Evolutionary conservation across 2,888 invertebrate species (phyloP).

Genomic region (Harpalus rubripes): DNA sequence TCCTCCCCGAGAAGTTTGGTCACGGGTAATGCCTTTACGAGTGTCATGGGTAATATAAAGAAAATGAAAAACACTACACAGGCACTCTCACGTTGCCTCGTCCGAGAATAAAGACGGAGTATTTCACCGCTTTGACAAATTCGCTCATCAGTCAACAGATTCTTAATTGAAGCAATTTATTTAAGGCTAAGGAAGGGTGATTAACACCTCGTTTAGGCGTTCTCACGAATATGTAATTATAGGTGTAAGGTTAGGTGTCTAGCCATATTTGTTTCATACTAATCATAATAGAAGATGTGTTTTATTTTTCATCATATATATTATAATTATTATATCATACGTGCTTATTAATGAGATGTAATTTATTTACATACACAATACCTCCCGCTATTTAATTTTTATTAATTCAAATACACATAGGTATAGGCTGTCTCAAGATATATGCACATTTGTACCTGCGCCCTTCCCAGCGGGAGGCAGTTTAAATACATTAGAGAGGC

Average conservation of each 20-base stretch:
- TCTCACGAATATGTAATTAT: conserved; percentile 12
- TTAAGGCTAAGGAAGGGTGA: not conserved
- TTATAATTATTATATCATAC: conserved; percentile 1
- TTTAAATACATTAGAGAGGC: too few species aligned
- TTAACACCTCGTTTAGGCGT: conserved; percentile 6
- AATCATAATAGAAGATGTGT: not conserved
- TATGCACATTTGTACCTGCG: too few species aligned
- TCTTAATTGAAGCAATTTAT: conserved; percentile 33
- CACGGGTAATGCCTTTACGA: conserved; percentile 94
- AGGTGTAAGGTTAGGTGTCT: not conserved
- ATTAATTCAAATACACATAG: too few species aligned
- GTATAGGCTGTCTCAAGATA: too few species aligned
- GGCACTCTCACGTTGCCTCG: conserved; percentile 59
- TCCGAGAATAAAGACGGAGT: conserved; percentile 2
- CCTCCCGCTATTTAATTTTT: too few species aligned
- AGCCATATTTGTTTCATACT: not conserved
- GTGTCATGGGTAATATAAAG: conserved; percentile 92
- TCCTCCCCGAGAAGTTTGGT: conserved; percentile 83
- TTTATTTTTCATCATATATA: not conserved
- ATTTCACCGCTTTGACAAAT: conserved; percentile 28
- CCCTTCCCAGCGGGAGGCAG: too few species aligned
- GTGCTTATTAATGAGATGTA: not conserved
- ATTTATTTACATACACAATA: conserved; percentile 1
- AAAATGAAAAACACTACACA: conserved; percentile 89
- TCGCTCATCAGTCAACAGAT: conserved; percentile 31